These are phyloP conservation scores for Sylvilagus bachmani DNA, from an alignment of 2,113 vertebrate species.

Conservation along the genomic window DNA sequence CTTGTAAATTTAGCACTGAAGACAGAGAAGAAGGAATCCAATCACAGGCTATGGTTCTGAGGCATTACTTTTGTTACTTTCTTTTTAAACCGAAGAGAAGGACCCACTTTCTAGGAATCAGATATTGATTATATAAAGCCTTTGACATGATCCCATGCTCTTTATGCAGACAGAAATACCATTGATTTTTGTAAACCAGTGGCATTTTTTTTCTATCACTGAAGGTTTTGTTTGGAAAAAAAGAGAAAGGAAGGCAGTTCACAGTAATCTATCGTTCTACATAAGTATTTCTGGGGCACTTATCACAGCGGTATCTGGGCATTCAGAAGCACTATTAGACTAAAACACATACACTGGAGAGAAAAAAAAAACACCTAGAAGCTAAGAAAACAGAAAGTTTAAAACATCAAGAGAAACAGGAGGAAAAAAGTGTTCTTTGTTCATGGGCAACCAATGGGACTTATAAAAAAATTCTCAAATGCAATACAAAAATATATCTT, in stretches of 20 bases:
- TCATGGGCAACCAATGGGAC: constrained; percentile 42
- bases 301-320: constrained; percentile 81
- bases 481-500: neutral
- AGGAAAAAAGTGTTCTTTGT: constrained; percentile 58
- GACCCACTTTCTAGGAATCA: constrained; percentile 11
- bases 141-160: constrained; percentile 61
- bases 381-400: constrained; percentile 77
- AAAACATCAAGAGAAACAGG: constrained; percentile 62
- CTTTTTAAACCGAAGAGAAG: constrained; percentile 1
- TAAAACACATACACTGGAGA: constrained; percentile 76
- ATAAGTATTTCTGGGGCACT: constrained; percentile 80
- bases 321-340: constrained; percentile 77
- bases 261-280: constrained; percentile 81
- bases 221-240: constrained; percentile 77
- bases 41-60: neutral
- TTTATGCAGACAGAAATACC: constrained; percentile 69
- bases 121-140: constrained; percentile 65
- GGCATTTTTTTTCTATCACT: constrained; percentile 35
- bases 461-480: constrained; percentile 60
- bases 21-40: neutral
- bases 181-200: constrained; percentile 71
- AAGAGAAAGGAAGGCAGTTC: constrained; percentile 70
- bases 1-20: neutral
- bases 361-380: neutral
- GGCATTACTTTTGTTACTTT: neutral